phyloP scores from a whole-genome alignment of 2,797 vertebrate genomes.

The Hipposideros larvatus region DNA sequence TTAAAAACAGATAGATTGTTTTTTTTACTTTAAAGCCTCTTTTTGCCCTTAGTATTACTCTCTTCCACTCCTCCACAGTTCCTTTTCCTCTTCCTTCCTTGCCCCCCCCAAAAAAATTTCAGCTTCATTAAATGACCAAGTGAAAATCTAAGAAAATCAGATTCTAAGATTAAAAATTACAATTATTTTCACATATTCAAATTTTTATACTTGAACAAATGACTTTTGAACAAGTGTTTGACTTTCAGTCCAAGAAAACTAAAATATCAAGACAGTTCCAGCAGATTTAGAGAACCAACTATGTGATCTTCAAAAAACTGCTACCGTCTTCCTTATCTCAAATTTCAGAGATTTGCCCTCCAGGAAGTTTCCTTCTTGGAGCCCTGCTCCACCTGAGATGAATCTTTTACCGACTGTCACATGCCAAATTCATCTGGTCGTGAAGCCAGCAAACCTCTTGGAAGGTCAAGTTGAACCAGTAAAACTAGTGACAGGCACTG shows the following conservation, averaged over 20 bases:
- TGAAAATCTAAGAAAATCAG: conserved; percentile 46
- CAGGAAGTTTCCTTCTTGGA: conserved; percentile 26
- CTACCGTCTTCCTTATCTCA: conserved; percentile 19
- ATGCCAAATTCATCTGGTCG: conserved; percentile 30
- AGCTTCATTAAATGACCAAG: conserved; percentile 51
- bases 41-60: not conserved
- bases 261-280: conserved; percentile 12
- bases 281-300: not conserved
- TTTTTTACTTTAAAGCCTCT: conserved; percentile 18
- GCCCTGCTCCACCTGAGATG: conserved; percentile 23
- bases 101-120: not conserved
- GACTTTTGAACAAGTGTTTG: conserved; percentile 36
- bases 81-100: not conserved
- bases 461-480: conserved; percentile 48
- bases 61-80: not conserved
- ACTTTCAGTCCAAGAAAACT: conserved; percentile 54
- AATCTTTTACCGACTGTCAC: conserved; percentile 22
- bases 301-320: conserved; percentile 1
- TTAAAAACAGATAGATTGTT: not conserved
- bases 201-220: conserved; percentile 36
- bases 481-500: conserved; percentile 12
- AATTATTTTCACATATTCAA: conserved; percentile 54
- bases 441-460: conserved; percentile 38
- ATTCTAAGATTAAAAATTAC: conserved; percentile 43
- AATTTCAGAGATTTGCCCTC: not conserved